These are phyloP conservation scores for Psittacula derbiana DNA, from an alignment of 2,797 vertebrate genomes.

Conservation along the genomic window DNA sequence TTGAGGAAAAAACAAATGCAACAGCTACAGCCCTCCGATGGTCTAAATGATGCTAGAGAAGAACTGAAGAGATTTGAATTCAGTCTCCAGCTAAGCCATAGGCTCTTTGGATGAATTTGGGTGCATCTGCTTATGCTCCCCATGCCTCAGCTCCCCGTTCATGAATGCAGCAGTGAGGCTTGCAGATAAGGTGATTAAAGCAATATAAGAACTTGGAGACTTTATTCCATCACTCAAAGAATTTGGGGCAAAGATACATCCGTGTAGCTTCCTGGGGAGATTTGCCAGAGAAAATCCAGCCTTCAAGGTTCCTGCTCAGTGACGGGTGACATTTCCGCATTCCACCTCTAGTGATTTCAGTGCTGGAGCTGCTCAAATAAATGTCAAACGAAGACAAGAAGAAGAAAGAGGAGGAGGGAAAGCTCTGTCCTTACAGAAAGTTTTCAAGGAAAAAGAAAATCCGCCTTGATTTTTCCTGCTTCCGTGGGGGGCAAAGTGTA, in stretches of 20 bases:
- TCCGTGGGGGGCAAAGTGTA: accelerated
- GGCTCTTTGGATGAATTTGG: not conserved
- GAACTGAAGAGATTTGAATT: not conserved
- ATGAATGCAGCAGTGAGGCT: not conserved
- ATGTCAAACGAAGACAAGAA: not conserved
- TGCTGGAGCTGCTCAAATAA: not conserved
- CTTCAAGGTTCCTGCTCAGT: not conserved
- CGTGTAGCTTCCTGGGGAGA: not conserved
- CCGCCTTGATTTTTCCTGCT: not conserved
- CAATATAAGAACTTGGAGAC: not conserved
- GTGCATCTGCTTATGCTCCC: not conserved
- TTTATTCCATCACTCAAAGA: conserved; percentile 35
- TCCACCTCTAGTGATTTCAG: not conserved
- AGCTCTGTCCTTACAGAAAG: not conserved
- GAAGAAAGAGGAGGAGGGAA: not conserved
- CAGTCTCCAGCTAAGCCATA: not conserved
- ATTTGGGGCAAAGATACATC: not conserved
- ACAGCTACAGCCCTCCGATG: not conserved
- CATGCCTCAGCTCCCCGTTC: not conserved
- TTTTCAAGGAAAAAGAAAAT: not conserved
- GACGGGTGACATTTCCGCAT: not conserved
- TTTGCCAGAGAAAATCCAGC: conserved; percentile 26
- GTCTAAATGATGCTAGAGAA: not conserved
- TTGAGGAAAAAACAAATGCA: not conserved
- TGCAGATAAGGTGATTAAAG: conserved; percentile 36